Base-by-base conservation (phyloP, 2,797 vertebrate species). In the Siniperca scherzeri region DNA sequence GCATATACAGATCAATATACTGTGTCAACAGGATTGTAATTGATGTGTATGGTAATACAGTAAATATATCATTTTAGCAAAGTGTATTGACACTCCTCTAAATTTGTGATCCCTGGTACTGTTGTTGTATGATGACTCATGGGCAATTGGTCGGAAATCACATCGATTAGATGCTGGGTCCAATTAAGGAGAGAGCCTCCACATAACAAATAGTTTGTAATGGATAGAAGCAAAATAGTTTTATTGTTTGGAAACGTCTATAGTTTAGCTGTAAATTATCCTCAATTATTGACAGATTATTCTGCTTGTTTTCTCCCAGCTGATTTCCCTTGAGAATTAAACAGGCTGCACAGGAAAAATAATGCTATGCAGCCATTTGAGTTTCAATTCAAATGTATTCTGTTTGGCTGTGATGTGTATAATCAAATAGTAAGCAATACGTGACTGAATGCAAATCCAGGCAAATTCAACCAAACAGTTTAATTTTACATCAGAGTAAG, bases 201-300 rank as follows among this genome's bases (percentile, higher is more conserved):
- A 61, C 77, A 76, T 92, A 92, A 91, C 83, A 89, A 87, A 91
- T 85, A 74, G 81, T 87, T 90, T 87, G 79, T 74, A 87, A 88
- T 78, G 65, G 74, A 88, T 62, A 61, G 83, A 74, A 36, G 68
- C 76, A 87, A 52, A 86, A 92, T 92, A 76, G 86, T 92, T 90
- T 89, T 90, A 91, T 92, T 89, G 77, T 87, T 89, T 89, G 82
- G 52, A 87, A 84, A 87, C 16, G 25, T 90, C 82, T 66, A 75
- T 86, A 69, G 73, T 85, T 91, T 79, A 87, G 91, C 71, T 86
- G 85, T 94, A 90, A 90, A 94, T 94, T 90, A 85, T 89, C 76
- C 77, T 76, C 84, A 91, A 77, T 92, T 92, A 93, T 93, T 93
- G 93, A 86, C 89, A 86, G 83, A 93, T 93, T 90, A 90, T 89